A percentile compares a stretch with the other conserved stretches of the same genome.
Evolutionary conservation across 2,888 invertebrate species (phyloP).

Genomic region (Sinotaia quadrata): DNA sequence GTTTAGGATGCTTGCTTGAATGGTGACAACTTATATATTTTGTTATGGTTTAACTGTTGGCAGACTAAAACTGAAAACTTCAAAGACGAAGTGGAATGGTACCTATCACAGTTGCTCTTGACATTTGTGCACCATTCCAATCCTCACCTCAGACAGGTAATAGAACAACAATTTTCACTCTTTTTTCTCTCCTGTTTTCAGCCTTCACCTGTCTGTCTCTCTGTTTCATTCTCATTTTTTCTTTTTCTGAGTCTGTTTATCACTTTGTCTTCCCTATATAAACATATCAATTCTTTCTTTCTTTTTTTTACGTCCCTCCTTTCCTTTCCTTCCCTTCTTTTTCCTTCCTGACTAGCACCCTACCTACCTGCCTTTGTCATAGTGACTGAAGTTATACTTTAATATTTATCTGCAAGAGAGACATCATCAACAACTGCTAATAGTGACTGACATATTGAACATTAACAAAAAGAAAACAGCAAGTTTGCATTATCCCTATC

Average conservation of each 20-base stretch:
- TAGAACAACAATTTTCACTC: slow-evolving; percentile 3
- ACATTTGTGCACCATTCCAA: slow-evolving; percentile 79
- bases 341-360: neutral
- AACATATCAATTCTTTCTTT: neutral
- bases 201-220: too few relatives aligned
- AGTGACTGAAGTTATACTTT: too few relatives aligned
- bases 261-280: too few relatives aligned
- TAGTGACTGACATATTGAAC: too few relatives aligned
- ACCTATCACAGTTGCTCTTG: slow-evolving; percentile 81
- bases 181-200: neutral
- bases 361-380: too few relatives aligned
- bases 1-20: neutral
- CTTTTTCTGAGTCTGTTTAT: too few relatives aligned
- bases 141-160: slow-evolving; percentile 86
- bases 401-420: too few relatives aligned
- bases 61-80: slow-evolving; percentile 30
- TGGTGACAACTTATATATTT: neutral
- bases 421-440: too few relatives aligned
- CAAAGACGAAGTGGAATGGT: slow-evolving; percentile 76
- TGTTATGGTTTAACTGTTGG: neutral
- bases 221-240: too few relatives aligned
- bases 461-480: too few relatives aligned
- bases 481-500: too few relatives aligned
- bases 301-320: neutral
- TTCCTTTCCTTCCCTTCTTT: neutral